These are phyloP conservation scores for Scaptodrosophila latifasciaeformis DNA, from an alignment of 2,888 invertebrate species.

Conservation along the genomic window DNA sequence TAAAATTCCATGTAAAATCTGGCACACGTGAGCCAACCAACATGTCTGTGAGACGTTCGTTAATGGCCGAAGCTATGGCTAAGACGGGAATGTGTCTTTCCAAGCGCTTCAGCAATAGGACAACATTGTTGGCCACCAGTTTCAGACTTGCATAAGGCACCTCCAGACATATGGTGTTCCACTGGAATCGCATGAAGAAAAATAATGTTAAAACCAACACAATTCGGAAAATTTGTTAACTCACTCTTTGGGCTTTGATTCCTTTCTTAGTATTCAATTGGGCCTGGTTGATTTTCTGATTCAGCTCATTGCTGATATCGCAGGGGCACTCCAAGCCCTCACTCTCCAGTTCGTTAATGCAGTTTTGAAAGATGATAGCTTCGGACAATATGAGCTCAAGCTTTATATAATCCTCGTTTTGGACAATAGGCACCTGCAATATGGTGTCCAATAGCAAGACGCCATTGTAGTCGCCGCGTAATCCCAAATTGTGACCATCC, in stretches of 20 bases:
- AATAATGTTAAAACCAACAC: conserved; percentile 3
- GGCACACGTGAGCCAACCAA: conserved; percentile 76
- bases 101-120: conserved; percentile 87
- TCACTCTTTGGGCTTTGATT: conserved; percentile 92
- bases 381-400: conserved; percentile 91
- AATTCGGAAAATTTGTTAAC: conserved; percentile 22
- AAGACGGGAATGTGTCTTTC: conserved; percentile 89
- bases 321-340: conserved; percentile 86
- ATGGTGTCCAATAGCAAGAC: conserved; percentile 91
- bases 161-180: conserved; percentile 92
- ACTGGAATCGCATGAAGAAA: conserved; percentile 77
- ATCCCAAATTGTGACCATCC: conserved; percentile 87
- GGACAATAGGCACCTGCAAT: conserved; percentile 86
- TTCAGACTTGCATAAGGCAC: conserved; percentile 87
- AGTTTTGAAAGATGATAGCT: conserved; percentile 89
- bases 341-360: conserved; percentile 83
- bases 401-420: conserved; percentile 86
- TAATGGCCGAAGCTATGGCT: conserved; percentile 91
- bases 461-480: conserved; percentile 93
- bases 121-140: conserved; percentile 85
- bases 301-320: conserved; percentile 86
- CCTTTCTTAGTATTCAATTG: conserved; percentile 86
- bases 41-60: conserved; percentile 88
- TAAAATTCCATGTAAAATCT: conserved; percentile 72
- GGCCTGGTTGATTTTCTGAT: conserved; percentile 83